These are phyloP conservation scores for Terebella lapidaria DNA, from an alignment of 2,888 invertebrate species.

Conservation along the genomic window DNA sequence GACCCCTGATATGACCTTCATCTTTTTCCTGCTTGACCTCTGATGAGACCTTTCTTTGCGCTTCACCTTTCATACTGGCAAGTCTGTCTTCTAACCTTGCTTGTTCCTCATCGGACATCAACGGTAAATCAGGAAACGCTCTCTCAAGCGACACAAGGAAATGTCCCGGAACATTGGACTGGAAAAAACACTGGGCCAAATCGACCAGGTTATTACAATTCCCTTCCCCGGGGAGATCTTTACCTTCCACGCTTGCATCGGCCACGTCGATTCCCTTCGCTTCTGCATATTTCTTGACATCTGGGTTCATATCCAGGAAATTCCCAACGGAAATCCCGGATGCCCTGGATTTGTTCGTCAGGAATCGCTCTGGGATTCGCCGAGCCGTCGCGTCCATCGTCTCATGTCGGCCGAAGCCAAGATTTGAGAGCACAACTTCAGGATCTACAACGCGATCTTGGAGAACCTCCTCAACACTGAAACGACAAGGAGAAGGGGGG, in stretches of 20 bases:
- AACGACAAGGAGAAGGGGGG: constrained; percentile 16
- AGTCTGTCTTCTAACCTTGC: too few species aligned
- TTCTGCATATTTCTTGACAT: not conserved
- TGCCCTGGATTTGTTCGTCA: not conserved
- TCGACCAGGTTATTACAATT: not conserved
- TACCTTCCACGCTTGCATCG: not conserved
- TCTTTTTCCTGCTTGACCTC: too few species aligned
- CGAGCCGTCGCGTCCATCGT: not conserved
- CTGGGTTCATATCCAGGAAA: not conserved
- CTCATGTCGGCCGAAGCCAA: constrained; percentile 47
- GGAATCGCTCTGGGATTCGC: not conserved
- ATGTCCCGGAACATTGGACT: not conserved
- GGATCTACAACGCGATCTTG: constrained; percentile 82
- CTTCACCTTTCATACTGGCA: too few species aligned
- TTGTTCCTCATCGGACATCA: not conserved
- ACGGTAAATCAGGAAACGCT: not conserved
- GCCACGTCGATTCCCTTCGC: not conserved
- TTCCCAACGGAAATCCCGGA: not conserved
- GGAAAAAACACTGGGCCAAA: not conserved
- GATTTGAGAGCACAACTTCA: constrained; percentile 75
- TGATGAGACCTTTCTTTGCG: too few species aligned
- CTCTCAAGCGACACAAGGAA: not conserved
- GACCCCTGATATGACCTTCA: too few species aligned
- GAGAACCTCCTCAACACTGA: constrained; percentile 58
- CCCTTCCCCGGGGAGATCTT: not conserved